Base-by-base conservation (phyloP, 2,113 vertebrate species). In the Takifugu bimaculatus region DNA sequence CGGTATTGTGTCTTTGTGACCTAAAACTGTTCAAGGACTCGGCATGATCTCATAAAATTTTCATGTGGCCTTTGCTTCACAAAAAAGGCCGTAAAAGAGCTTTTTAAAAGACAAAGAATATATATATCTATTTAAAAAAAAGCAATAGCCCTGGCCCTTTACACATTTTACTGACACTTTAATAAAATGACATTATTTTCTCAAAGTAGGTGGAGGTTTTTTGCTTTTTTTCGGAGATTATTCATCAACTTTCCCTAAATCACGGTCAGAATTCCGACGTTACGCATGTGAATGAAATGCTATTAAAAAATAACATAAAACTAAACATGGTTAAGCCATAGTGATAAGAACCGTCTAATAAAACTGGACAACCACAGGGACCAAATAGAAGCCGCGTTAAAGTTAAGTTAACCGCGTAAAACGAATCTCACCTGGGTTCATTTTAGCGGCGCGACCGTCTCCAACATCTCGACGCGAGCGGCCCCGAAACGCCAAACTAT, bases 391-490 rank as follows among this genome's bases (percentile, higher is more conserved):
- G 35, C 35, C 9, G 20, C 20, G 35, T 39, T 39, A 39, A 54
- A 50, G 15, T 25, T 50, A 20, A 1, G 4, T 3, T n/a, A 6
- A 20, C 9, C 20, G 4, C 14, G 26, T 43, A 1, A 47, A 42
- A 39, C 5, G 7, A 60, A 28, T 44, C 85, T 87, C 74, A 89
- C 88, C 87, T 78, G 82, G 58, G 80, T 88, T 89, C 85, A 90
- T 90, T 65, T 75, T 88, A 35, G 63, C 70, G 63, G 54, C 32
- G 26, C 12, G 14, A 56, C 27, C 67, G 20, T 63, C 68, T 69
- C 69, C 80, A 75, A 60, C 83, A 83, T 85, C 60, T 77, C 72
- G 57, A 48, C 53, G 12, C 52, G 57, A 39, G 60, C 58, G 63
- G 54, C 32, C 44, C 39, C n/a, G 42, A 28, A 5, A 2, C 54